These are phyloP conservation scores for Phoxinus phoxinus DNA, from an alignment of 2,113 vertebrate genomes.

Conservation along the genomic window DNA sequence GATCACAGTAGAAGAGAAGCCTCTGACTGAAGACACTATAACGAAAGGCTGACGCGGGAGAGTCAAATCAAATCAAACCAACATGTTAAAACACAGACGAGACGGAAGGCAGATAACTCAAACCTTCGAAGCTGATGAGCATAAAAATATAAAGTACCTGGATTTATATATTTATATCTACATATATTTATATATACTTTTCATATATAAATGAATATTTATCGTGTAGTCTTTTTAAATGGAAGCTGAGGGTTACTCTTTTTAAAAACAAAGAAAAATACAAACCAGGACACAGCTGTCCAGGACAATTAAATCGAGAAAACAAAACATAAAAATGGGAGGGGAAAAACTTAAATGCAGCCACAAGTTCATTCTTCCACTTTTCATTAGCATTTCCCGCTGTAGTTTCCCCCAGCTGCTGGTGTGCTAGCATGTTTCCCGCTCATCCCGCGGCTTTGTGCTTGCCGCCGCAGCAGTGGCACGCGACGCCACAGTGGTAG, in stretches of 20 bases:
- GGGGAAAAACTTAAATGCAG: slow-evolving; percentile 11
- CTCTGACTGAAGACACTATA: slow-evolving; percentile 42
- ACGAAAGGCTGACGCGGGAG: not conserved
- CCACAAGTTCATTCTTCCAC: slow-evolving; percentile 2
- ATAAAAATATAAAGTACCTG: slow-evolving; percentile 76
- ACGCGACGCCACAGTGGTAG: slow-evolving; percentile 90
- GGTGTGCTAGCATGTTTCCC: slow-evolving; percentile 5
- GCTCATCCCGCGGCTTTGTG: slow-evolving; percentile 91
- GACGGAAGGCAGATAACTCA: slow-evolving; percentile 58
- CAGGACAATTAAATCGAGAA: slow-evolving; percentile 26
- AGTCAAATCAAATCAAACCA: slow-evolving; percentile 27
- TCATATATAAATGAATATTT: slow-evolving; percentile 71
- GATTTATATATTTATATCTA: slow-evolving; percentile 58
- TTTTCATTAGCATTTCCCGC: not conserved
- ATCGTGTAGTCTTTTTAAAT: slow-evolving; percentile 60
- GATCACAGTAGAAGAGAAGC: slow-evolving; percentile 56
- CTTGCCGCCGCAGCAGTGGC: slow-evolving; percentile 93
- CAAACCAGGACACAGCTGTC: slow-evolving; percentile 31
- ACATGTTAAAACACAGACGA: slow-evolving; percentile 47
- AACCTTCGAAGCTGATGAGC: slow-evolving; percentile 65
- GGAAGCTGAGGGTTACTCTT: slow-evolving; percentile 53
- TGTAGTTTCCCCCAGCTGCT: not conserved
- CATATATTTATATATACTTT: slow-evolving; percentile 61
- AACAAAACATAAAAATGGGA: slow-evolving; percentile 32
- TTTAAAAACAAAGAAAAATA: slow-evolving; percentile 43